These are phyloP conservation scores for Lipophrys pholis DNA, from an alignment of 2,113 vertebrate genomes.

Conservation along the genomic window DNA sequence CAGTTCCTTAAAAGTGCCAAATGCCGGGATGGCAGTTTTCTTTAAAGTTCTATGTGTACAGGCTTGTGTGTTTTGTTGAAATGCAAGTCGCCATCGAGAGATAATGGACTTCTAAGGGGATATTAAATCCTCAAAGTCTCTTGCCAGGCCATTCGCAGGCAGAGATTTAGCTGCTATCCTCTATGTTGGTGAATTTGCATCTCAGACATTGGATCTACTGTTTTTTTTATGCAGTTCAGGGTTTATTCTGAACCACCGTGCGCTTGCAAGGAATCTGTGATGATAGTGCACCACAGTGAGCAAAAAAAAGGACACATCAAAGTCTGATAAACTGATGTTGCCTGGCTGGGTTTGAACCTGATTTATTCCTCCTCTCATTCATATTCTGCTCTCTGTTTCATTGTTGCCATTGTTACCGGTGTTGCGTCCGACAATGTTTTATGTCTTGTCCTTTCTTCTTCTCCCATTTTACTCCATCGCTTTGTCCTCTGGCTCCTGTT, in stretches of 20 bases:
- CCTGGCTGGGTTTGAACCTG: conserved; percentile 51
- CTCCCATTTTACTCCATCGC: conserved; percentile 41
- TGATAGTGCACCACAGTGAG: conserved; percentile 36
- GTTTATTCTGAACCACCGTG: conserved; percentile 50
- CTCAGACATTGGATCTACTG: conserved; percentile 49
- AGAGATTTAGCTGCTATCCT: conserved; percentile 62
- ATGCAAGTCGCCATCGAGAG: conserved; percentile 69
- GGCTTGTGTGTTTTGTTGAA: conserved; percentile 58
- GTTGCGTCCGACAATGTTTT: conserved; percentile 17
- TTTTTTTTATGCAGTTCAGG: conserved; percentile 44
- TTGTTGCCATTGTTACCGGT: conserved; percentile 1
- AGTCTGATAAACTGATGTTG: conserved; percentile 41
- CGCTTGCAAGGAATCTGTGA: conserved; percentile 43
- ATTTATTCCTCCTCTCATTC: conserved; percentile 25
- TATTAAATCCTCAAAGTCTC: conserved; percentile 70
- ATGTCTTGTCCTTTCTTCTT: conserved; percentile 4
- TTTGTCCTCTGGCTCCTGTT: conserved; percentile 57
- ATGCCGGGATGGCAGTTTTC: conserved; percentile 42
- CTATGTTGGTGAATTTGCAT: conserved; percentile 68
- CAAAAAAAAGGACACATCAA: conserved; percentile 39
- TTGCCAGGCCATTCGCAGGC: conserved; percentile 55
- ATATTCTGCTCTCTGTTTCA: conserved; percentile 48
- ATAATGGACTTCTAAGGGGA: conserved; percentile 76
- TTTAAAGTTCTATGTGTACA: conserved; percentile 44
- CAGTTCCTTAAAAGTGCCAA: conserved; percentile 53